A percentile compares a stretch with the other conserved stretches of the same genome.
Conservation (phyloP, 2,888 invertebrate species). For the Campoplex nolae region DNA sequence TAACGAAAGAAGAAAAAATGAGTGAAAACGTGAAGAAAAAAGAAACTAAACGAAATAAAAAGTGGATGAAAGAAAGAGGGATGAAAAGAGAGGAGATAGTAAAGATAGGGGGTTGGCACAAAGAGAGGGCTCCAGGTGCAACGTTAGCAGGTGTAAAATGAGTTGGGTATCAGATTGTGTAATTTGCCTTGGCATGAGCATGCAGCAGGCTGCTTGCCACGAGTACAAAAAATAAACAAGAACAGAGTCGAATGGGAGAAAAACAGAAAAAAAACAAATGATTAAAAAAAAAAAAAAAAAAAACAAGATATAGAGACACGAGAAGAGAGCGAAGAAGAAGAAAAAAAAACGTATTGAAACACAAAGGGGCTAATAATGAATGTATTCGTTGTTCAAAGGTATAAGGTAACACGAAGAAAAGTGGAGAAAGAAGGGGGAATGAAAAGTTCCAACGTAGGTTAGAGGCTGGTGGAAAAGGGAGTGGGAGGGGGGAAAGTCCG, state of each 20-base stretch:
- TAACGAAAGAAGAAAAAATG: background rate
- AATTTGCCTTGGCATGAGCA: slow-evolving; percentile 65
- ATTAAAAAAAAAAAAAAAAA: slow-evolving; percentile 17
- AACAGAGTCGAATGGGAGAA: background rate
- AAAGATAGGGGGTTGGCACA: background rate
- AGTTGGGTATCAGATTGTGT: slow-evolving; percentile 69
- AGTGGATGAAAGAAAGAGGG: slow-evolving; percentile 67
- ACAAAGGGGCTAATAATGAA: slow-evolving; percentile 60
- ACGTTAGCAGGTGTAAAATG: slow-evolving; percentile 67
- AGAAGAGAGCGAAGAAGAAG: background rate
- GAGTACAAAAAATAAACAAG: background rate
- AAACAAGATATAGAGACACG: background rate
- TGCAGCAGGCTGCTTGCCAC: slow-evolving; percentile 42
- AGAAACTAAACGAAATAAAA: slow-evolving; percentile 46
- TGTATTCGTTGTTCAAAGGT: slow-evolving; percentile 66
- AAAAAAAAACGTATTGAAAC: background rate
- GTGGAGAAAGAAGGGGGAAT: slow-evolving; percentile 29
- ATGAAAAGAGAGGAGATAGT: slow-evolving; percentile 35
- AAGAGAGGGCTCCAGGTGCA: slow-evolving; percentile 50
- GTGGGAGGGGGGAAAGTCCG: slow-evolving; percentile 1
- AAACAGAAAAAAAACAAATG: background rate
- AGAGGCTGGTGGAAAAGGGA: slow-evolving; percentile 13
- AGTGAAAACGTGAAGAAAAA: background rate
- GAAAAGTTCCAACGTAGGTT: slow-evolving; percentile 38
- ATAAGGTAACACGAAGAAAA: slow-evolving; percentile 23